Conservation (phyloP, 1,140 invertebrate species). For the Drosophila pallidifrons region DNA sequence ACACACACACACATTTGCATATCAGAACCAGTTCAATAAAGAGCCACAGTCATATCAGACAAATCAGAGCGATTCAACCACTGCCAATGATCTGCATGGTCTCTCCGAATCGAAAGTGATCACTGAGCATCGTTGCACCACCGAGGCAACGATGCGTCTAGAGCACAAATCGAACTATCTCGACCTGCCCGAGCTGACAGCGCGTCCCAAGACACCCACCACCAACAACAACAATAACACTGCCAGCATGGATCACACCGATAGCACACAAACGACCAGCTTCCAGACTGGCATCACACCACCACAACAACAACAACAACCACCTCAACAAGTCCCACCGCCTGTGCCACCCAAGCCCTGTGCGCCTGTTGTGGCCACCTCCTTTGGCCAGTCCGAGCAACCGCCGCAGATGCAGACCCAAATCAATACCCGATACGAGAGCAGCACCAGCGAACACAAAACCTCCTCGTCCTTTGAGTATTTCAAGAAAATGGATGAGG, state of each 20-base stretch:
- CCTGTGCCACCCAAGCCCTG: conserved; percentile 75
- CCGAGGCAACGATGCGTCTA: conserved; percentile 85
- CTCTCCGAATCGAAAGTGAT: conserved; percentile 83
- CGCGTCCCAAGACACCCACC: conserved; percentile 70
- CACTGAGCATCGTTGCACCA: conserved; percentile 85
- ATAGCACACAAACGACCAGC: conserved; percentile 53
- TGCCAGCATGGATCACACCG: conserved; percentile 65
- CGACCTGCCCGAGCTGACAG: conserved; percentile 74
- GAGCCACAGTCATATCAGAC: conserved; percentile 71
- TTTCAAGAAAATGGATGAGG: conserved; percentile 86
- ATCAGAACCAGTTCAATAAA: conserved; percentile 44
- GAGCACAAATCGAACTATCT: conserved; percentile 82
- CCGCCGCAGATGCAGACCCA: conserved; percentile 56
- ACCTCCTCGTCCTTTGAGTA: conserved; percentile 86
- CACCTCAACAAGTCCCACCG: conserved; percentile 69
- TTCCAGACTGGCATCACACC: conserved; percentile 75
- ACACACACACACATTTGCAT: conserved; percentile 1
- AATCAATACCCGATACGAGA: conserved; percentile 63
- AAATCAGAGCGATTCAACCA: conserved; percentile 67
- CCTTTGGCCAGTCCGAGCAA: conserved; percentile 44
- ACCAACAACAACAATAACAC: conserved; percentile 56
- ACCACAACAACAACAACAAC: conserved; percentile 13
- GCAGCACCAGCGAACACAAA: conserved; percentile 64
- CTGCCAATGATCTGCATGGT: conserved; percentile 79
- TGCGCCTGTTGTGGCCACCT: conserved; percentile 56